phyloP scores from a whole-genome alignment of 2,888 invertebrate genomes.

The Lasiommata megera region DNA sequence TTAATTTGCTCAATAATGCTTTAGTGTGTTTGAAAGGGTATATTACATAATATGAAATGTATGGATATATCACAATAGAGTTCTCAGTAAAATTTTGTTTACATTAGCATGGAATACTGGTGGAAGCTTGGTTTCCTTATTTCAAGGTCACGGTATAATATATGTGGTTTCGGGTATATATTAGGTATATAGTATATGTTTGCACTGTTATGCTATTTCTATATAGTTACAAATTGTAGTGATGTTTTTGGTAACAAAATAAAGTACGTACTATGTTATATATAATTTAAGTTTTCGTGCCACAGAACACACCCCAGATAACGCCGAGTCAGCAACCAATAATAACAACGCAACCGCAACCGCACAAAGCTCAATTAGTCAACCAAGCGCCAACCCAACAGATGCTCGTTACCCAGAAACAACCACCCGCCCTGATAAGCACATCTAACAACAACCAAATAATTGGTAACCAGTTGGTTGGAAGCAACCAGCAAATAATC shows the following conservation, averaged over 20 bases:
- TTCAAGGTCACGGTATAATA: background rate
- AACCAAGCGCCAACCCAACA: constrained; percentile 62
- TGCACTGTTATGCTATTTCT: background rate
- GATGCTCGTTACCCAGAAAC: constrained; percentile 67
- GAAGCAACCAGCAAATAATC: constrained; percentile 41
- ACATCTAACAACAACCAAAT: constrained; percentile 55
- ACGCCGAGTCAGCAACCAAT: constrained; percentile 74
- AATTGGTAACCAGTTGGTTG: constrained; percentile 36
- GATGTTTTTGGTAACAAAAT: too few relatives aligned
- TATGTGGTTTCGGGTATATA: constrained; percentile 17
- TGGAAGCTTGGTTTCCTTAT: constrained; percentile 2
- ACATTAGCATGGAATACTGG: constrained; percentile 1
- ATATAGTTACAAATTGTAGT: background rate
- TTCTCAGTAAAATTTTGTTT: background rate
- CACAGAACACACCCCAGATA: constrained; percentile 68
- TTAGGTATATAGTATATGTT: background rate
- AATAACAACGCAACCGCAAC: constrained; percentile 73
- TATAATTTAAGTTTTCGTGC: constrained; percentile 1
- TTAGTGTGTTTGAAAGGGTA: too few relatives aligned
- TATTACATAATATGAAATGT: too few relatives aligned
- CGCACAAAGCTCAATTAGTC: constrained; percentile 78
- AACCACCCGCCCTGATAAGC: constrained; percentile 63
- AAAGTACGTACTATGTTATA: too few relatives aligned
- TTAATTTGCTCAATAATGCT: too few relatives aligned
- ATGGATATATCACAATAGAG: too few relatives aligned